Base-by-base conservation (phyloP, 2,797 vertebrate species). In the Rousettus madagascariensis region DNA sequence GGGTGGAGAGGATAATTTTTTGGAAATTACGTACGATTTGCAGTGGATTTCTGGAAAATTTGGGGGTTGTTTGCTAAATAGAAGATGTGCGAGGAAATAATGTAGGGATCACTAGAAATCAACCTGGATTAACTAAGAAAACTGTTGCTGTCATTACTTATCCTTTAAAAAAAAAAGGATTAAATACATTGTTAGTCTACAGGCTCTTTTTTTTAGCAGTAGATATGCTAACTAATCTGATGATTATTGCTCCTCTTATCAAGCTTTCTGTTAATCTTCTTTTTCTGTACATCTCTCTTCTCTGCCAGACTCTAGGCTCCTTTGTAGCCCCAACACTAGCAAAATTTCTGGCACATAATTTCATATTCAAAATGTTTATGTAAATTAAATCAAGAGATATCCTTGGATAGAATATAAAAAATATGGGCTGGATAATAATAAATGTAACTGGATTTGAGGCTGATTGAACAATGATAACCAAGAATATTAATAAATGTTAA, bases 321-420 rank as follows among this genome's bases (percentile, higher is more conserved):
- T 46, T 59, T 80, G 26, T 66, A 51, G 74, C 17, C 11, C 38
- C 49, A 80, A 28, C 8, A 51, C 22, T 28, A 59, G 74, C 20
- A 86, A 38, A 59, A 74, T 74, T n/a, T 91, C n/a, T 51, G 26
- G 75, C 68, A 86, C n/a, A 57, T 86, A 91, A 86, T 36, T 79
- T 82, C 66, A 80, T 28, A 91, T 86, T 72, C 38, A 55, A 86
- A 86, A 90, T 71, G 11, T 53, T 51, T 43, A 53, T 61, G 41
- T 69, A 43, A 90, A 41, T 72, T 57, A 59, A 86, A 57, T 91
- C 7, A 72, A 71, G 22, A 57, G 11, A 49, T 51, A 80, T 49
- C 20, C 30, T 59, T 86, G 38, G 59, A 17, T 86, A 80, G 74
- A 80, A 72, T 46, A 72, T 86, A 72, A 79, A 90, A 84, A 71